Conservation (phyloP, 2,797 vertebrate species). For the Myotis vivesi region DNA sequence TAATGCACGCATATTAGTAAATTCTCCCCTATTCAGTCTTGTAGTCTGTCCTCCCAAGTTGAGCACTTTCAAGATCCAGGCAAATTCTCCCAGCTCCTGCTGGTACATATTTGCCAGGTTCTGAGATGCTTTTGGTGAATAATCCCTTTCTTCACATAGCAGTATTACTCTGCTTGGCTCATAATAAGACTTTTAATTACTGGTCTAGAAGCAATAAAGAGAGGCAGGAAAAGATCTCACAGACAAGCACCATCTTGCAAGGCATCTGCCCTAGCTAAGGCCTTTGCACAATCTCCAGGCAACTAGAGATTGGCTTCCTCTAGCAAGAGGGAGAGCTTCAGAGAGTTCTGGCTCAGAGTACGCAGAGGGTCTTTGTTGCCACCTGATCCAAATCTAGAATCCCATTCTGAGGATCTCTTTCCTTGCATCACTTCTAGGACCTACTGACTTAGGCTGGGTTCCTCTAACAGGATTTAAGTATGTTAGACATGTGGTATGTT, state of each 20-base stretch:
- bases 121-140: neutral
- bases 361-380: neutral
- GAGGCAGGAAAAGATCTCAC: neutral
- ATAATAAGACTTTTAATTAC: constrained; percentile 43
- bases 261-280: neutral
- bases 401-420: neutral
- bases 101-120: neutral
- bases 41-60: neutral
- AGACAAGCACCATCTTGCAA: constrained; percentile 33
- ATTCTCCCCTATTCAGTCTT: neutral
- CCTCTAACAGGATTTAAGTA: neutral
- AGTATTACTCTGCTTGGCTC: constrained; percentile 19
- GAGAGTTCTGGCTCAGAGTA: neutral
- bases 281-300: neutral
- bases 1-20: neutral
- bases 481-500: neutral
- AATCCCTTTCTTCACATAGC: constrained; percentile 38
- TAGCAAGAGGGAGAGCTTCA: neutral
- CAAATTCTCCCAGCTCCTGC: neutral
- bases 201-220: constrained; percentile 11
- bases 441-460: neutral
- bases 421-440: neutral
- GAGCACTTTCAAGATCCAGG: neutral
- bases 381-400: neutral
- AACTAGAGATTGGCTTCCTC: neutral